Evolutionary conservation across 64 coral and sea anemone genomes (phyloP).

Genomic region (Montipora capricornis): DNA sequence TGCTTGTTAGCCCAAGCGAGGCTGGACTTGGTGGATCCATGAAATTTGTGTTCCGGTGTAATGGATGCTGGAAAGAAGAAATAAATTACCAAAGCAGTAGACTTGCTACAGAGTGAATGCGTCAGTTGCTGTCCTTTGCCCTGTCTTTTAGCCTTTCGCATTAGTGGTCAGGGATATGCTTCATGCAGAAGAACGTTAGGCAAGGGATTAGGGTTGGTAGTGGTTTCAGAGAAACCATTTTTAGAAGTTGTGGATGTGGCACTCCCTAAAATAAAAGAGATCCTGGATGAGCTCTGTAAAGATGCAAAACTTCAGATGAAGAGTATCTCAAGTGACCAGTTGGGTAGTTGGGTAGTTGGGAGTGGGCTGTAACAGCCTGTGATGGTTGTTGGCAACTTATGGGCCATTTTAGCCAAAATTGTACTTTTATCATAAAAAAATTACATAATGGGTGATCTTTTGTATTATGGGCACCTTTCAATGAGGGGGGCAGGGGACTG

Average conservation of each 20-base stretch:
- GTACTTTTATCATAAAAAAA: constrained; percentile 38
- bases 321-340: neutral
- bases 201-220: constrained; percentile 29
- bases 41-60: too few relatives aligned
- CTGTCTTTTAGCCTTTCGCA: constrained; percentile 50
- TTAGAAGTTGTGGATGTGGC: constrained; percentile 11
- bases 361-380: too few relatives aligned
- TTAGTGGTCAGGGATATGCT: constrained; percentile 43
- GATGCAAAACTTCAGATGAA: constrained; percentile 70
- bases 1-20: too few relatives aligned
- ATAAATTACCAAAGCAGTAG: too few relatives aligned
- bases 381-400: constrained; percentile 32
- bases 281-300: neutral
- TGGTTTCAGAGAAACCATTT: constrained; percentile 44
- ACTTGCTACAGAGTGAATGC: too few relatives aligned
- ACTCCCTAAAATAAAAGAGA: constrained; percentile 39
- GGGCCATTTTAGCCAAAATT: constrained; percentile 48
- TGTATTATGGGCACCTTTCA: neutral
- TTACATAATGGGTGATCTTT: constrained; percentile 5
- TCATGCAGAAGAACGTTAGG: constrained; percentile 31
- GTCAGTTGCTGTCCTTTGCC: constrained; percentile 27
- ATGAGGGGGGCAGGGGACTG: constrained; percentile 32
- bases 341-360: too few relatives aligned
- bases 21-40: too few relatives aligned
- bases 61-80: too few relatives aligned